Base-by-base conservation (phyloP, 2,113 vertebrate genomes). In the Beaufortia kweichowensis region DNA sequence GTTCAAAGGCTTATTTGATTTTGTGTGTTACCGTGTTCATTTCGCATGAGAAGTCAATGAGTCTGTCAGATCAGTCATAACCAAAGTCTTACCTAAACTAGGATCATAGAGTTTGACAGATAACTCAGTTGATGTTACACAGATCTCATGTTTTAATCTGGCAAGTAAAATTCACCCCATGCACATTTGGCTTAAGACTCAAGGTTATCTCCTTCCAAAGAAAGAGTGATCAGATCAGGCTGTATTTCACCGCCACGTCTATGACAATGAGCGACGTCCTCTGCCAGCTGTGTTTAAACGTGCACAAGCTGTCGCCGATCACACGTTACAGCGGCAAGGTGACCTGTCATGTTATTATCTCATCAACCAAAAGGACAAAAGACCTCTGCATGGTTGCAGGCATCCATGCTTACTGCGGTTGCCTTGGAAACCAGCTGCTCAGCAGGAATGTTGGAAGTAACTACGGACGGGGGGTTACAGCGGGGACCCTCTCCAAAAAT, bases 371-470 rank as follows among this genome's bases (percentile, higher is more conserved):
- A 73, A 65, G 28, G 41, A 75, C 78, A 80, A 71, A 24, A 73
- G 55, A 64, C 35, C 23, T 56, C 69, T 61, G 35, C n/a, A 26
- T 71, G 53, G 69, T 59, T 26, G 69, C 53, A 71, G 62, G 60
- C 59, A 79, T 75, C 78, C 75, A 60, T 63, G 73, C 68, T 77
- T 66, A 76, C 68, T 24, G 57, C 57, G 31, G 79, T 84, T 85
- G 81, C 79, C 82, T 81, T 35, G 82, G 84, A 82, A 84, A 83
- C 84, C 63, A 73, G 76, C 53, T 12, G 26, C 78, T 77, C 68
- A 65, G 50, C 69, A 71, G 78, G 61, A 81, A 79, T 81, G 62
- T 33, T 77, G 65, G 50, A 80, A 77, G 60, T 67, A 59, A 75
- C 48, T 46, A 31, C 11, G 5, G 28, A 73, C 28, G 21, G 17